Conservation (phyloP, 2,888 invertebrate genomes). For the Dusona sp. region DNA sequence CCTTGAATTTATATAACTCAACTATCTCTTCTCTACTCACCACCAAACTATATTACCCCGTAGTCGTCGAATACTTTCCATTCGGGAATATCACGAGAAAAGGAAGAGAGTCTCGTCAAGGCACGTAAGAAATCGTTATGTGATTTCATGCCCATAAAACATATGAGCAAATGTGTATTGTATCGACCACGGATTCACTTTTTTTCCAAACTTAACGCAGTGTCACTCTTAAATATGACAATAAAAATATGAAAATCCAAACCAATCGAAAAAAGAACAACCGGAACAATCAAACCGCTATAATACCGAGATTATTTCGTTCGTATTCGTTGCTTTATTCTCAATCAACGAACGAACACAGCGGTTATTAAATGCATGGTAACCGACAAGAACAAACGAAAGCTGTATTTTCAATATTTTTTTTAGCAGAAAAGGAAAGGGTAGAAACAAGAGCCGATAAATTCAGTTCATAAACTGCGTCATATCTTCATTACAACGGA, state of each 20-base stretch:
- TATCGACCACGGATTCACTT: slow-evolving; percentile 38
- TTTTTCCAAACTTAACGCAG: slow-evolving; percentile 24
- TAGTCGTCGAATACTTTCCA: slow-evolving; percentile 54
- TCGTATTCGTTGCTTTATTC: neutral
- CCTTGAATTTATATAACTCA: slow-evolving; percentile 57
- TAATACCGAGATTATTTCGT: neutral
- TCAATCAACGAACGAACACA: neutral
- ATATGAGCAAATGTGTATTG: slow-evolving; percentile 47
- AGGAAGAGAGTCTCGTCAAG: slow-evolving; percentile 11
- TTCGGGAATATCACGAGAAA: slow-evolving; percentile 4
- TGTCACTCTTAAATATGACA: slow-evolving; percentile 16
- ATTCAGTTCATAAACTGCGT: too few species aligned
- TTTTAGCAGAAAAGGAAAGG: neutral
- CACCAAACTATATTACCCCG: slow-evolving; percentile 59
- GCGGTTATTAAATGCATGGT: neutral
- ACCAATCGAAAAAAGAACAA: neutral
- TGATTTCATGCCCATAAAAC: slow-evolving; percentile 47
- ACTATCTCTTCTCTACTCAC: slow-evolving; percentile 37
- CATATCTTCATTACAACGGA: too few species aligned
- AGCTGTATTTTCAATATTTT: neutral
- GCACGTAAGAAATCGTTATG: slow-evolving; percentile 42
- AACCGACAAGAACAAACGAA: neutral
- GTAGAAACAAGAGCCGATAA: neutral
- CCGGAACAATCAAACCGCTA: neutral
- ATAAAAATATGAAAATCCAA: neutral